Evolutionary conservation across 1,140 invertebrate genomes (phyloP).

Genomic region (Ylistrum balloti): DNA sequence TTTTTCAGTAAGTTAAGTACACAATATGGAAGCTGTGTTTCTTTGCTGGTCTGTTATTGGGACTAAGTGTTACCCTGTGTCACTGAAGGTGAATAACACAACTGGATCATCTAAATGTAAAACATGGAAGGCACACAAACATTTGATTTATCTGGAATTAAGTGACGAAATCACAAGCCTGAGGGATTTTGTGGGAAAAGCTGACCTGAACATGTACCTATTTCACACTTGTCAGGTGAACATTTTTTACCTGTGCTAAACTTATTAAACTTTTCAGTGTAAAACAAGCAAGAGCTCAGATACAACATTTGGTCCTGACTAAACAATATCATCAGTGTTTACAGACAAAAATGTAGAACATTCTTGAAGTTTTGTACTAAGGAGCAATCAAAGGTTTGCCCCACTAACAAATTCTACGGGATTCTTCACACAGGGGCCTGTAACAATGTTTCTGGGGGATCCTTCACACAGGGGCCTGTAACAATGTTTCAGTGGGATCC

Average conservation of each 20-base stretch:
- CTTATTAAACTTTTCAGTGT: not conserved
- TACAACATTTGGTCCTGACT: too few species aligned
- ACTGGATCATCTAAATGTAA: not conserved
- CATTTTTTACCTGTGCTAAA: not conserved
- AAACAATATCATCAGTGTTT: too few species aligned
- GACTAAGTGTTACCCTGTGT: not conserved
- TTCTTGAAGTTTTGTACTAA: too few species aligned
- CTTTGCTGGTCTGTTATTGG: too few species aligned
- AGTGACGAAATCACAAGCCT: not conserved
- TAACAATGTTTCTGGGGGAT: too few species aligned
- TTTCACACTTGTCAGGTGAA: not conserved
- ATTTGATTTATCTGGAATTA: slow-evolving; percentile 22
- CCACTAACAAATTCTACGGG: not conserved
- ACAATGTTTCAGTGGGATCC: too few species aligned
- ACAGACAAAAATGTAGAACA: too few species aligned
- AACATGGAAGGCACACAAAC: slow-evolving; percentile 2
- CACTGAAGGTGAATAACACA: not conserved
- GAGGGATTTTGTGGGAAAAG: not conserved
- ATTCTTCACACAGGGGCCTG: too few species aligned
- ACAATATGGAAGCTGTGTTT: too few species aligned
- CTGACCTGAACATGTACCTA: not conserved
- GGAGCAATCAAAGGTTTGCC: too few species aligned
- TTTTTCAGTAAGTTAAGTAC: not conserved
- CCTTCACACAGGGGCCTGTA: too few species aligned
- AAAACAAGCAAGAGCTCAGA: too few species aligned